Evolutionary conservation across 2,888 invertebrate genomes (phyloP), one percentile per base, ranked within the genome.

Genomic region (Drosophila histrio): DNA sequence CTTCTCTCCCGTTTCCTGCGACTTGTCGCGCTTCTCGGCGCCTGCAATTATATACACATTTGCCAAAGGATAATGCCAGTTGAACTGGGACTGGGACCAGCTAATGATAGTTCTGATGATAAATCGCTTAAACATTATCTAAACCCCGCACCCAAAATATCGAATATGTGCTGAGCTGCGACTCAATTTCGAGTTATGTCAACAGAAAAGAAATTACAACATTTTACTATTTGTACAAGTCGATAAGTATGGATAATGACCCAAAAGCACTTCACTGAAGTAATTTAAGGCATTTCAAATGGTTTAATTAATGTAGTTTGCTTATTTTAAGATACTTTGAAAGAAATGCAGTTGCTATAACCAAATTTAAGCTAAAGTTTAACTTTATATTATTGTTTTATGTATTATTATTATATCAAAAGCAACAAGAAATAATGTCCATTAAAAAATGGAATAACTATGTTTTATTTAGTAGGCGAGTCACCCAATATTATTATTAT

Each of bases 41-140:
- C 53, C 80, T 66, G 85, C 87, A 87, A 87, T 87, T 87, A 87
- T 87, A 87, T 87, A 85, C 83, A 85, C 87, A 87, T 87, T 87
- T 85, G 78, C 86, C 77, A 84, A 79, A 76, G 84, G 77, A 82
- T 82, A 84, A 78, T 75, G 64, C 52, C 63, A 44, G 52, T 36
- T 63, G 41, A 44, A 50, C 44, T 49, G 28, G 47, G 7, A 56
- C 46, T 39, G 49, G 61, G 32, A 57, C 30, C 30, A 26, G 64
- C 66, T 87, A 86, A 85, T 79, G 72, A 78, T 77, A 81, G 73
- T 24, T 26, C 4, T 30, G 43, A 60, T 75, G 76, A 79, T 79
- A 79, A 79, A 82, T 84, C 73, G 79, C 71, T 69, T 69, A 54
- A 67, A 74, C 72, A 81, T 66, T 68, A 65, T 58, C 65, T 17